Evolutionary conservation across 2,113 vertebrate species (phyloP).

Genomic region (Lagenorhynchus albirostris): DNA sequence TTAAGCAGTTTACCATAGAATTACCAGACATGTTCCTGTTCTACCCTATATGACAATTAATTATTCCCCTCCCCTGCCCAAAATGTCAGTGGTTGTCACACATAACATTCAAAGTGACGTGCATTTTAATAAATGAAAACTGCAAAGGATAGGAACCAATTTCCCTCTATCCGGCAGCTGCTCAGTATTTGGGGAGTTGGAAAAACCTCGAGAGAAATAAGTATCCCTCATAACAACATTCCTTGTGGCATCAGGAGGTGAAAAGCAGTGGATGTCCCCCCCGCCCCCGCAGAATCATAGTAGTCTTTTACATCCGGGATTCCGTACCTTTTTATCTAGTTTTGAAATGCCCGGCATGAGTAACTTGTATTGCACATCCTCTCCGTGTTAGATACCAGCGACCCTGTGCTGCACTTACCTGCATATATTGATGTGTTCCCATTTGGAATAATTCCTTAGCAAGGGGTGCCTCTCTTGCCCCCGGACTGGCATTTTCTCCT

Average conservation of each 20-base stretch:
- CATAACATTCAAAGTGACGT: not conserved
- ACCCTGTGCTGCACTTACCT: not conserved
- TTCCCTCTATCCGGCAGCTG: constrained; percentile 37
- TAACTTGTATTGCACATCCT: not conserved
- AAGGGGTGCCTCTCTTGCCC: not conserved
- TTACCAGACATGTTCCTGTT: not conserved
- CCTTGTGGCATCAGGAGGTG: not conserved
- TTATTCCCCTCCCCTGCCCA: not conserved
- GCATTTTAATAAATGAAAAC: constrained; percentile 48
- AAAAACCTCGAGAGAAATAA: not conserved
- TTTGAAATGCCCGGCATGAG: not conserved
- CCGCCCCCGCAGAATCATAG: accelerated
- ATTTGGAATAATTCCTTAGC: not conserved
- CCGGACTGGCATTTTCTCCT: not conserved
- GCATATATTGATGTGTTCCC: not conserved
- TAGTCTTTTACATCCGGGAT: not conserved
- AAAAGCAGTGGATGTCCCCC: not conserved
- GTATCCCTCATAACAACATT: not conserved
- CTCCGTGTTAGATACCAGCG: not conserved
- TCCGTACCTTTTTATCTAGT: not conserved
- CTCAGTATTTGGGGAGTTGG: not conserved
- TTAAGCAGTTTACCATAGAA: not conserved
- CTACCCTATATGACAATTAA: not conserved
- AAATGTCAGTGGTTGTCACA: not conserved
- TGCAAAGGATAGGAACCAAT: not conserved